Evolutionary conservation across 2,113 vertebrate species (phyloP), one percentile per base, ranked within the genome.

Genomic region (Mionectes macconnelli): DNA sequence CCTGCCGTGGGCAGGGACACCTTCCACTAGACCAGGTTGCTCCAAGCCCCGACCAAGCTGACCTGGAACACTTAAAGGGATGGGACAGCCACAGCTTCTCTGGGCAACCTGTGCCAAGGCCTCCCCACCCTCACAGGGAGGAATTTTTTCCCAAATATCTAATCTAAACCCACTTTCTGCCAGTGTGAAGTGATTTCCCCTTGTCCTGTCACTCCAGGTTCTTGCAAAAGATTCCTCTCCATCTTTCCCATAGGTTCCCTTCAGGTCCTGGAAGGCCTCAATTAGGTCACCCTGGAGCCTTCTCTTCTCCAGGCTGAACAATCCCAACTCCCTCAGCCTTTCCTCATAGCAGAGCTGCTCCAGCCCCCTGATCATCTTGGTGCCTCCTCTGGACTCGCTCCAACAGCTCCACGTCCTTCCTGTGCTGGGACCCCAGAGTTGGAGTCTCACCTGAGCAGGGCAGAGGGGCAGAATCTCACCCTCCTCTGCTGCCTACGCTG

Each of bases 1-100:
- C 40, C 63, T 47, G 55, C n/a, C 35, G 62, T 5, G 17, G 25
- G 37, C 60, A 63, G 60, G 37, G 62, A 47, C 62, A 62, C 13
- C 4, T 69, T 31, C 53, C 53, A n/a, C 1, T 0, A n/a, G 0
- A 1, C 30, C 69, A 69, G 30, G 6, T 0, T 47, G 39, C 62
- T 68, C 45, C 45, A 60, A 68, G 47, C 14, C 9, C 30, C 1
- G 0, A 53, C 30, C 69, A 83, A 0, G 13, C 39, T 45, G 45
- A 20, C n/a, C 63, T 55, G 10, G 40, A 8, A 19, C 55, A 55
- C 30, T 55, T 7, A 25, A 30, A 83, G 35, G 12, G 35, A 55
- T 35, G 37, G 9, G 24, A 22, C 21, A 68, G 45, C n/a, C 78
- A 39, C 47, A 83, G 17, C 25, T 76, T 6, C 70, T 69, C 31